Conservation (phyloP, 2,888 invertebrate species). For the Ommatoiulus sabulosus region DNA sequence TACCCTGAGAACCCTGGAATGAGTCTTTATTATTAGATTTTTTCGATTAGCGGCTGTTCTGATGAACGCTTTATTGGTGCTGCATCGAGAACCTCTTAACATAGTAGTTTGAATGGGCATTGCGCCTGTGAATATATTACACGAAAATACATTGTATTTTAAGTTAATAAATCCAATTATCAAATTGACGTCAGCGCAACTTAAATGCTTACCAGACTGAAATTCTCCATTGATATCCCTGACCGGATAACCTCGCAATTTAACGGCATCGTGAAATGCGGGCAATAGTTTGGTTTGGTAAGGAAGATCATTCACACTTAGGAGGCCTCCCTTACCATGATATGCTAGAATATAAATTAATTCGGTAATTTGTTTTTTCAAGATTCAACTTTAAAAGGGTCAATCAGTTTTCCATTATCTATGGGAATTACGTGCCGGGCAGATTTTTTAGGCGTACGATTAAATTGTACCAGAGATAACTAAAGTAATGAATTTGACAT, state of each 20-base stretch:
- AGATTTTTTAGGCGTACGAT: no score
- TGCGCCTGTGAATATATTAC: neutral
- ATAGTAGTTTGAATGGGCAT: constrained; percentile 3
- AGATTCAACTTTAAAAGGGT: neutral
- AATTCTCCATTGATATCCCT: constrained; percentile 62
- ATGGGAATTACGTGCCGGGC: neutral
- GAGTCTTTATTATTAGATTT: neutral
- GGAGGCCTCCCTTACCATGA: constrained; percentile 62
- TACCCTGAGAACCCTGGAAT: neutral
- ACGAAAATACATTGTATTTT: neutral
- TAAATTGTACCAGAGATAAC: no score
- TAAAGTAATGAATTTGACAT: no score
- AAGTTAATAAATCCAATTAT: neutral
- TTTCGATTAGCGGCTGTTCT: neutral
- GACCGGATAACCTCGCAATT: constrained; percentile 61
- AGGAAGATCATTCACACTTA: constrained; percentile 61
- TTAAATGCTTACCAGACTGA: constrained; percentile 61
- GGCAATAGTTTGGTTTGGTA: constrained; percentile 61
- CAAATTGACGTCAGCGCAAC: neutral
- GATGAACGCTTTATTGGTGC: neutral
- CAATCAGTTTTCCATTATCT: neutral
- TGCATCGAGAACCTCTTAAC: neutral
- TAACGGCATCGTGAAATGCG: constrained; percentile 61
- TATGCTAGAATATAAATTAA: constrained; percentile 57
- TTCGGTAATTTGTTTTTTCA: neutral